Percentiles rank a stretch among this genome's conserved stretches.
Conservation (phyloP, 2,797 vertebrate species). For the Chelmon rostratus region DNA sequence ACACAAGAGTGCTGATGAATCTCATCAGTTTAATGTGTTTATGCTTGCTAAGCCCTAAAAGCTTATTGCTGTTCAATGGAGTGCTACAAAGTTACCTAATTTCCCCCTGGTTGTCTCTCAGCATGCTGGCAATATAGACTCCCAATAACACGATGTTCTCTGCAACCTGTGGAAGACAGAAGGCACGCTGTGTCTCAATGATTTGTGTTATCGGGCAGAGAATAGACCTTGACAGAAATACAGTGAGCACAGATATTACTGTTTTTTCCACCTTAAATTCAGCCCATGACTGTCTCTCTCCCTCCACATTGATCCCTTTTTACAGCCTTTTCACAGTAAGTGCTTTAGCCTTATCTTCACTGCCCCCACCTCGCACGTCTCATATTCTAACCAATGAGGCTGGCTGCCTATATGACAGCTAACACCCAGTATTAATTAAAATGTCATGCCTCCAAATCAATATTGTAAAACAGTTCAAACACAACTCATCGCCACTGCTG, state of each 20-base stretch:
- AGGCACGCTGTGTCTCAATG: conserved; percentile 74
- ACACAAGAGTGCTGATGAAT: conserved; percentile 88
- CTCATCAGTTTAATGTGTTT: conserved; percentile 89
- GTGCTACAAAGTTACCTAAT: conserved; percentile 87
- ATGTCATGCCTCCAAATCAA: conserved; percentile 86
- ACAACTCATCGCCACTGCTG: conserved; percentile 79
- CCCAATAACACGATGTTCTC: conserved; percentile 60
- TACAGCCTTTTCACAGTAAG: conserved; percentile 81
- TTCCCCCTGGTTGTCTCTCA: conserved; percentile 77
- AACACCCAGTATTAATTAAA: conserved; percentile 87
- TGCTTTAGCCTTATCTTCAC: conserved; percentile 79
- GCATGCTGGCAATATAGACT: conserved; percentile 63
- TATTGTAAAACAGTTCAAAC: conserved; percentile 87
- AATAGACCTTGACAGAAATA: conserved; percentile 80
- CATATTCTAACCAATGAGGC: conserved; percentile 75
- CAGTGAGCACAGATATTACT: conserved; percentile 75
- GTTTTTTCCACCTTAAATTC: conserved; percentile 75
- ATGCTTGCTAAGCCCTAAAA: conserved; percentile 86
- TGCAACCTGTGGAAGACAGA: conserved; percentile 77
- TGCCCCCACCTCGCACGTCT: conserved; percentile 80
- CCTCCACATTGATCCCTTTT: conserved; percentile 77
- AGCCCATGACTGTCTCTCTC: conserved; percentile 76
- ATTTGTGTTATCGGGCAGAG: conserved; percentile 75
- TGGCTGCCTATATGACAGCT: conserved; percentile 79
- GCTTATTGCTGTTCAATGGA: conserved; percentile 88